Percentiles rank a stretch among this genome's conserved stretches.
Conservation (phyloP, 2,888 invertebrate genomes). For the Trypoxylon attenuatum region DNA sequence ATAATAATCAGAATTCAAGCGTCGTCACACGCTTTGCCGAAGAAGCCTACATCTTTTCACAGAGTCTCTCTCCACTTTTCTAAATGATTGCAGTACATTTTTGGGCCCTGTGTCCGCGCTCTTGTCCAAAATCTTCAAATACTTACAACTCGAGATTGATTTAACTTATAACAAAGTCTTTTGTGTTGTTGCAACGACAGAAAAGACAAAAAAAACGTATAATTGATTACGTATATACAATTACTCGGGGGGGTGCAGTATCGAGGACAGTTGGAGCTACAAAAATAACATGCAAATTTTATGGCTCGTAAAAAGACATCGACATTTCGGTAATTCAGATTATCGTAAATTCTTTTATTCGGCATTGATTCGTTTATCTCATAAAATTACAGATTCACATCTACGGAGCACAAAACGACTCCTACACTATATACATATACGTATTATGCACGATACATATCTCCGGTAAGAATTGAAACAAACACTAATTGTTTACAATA, state of each 20-base stretch:
- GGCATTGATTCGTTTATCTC: conserved; percentile 18
- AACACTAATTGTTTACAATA: no score
- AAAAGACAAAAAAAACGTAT: conserved; percentile 29
- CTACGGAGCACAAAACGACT: conserved; percentile 25
- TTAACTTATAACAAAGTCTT: conserved; percentile 14
- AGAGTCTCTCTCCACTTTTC: conserved; percentile 21
- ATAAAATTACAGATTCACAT: no score
- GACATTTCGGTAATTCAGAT: conserved; percentile 30
- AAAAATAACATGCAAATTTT: conserved; percentile 39
- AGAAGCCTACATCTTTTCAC: conserved; percentile 23
- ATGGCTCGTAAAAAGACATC: conserved; percentile 42
- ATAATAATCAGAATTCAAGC: conserved; percentile 33
- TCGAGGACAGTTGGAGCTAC: conserved; percentile 42
- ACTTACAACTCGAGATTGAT: conserved; percentile 29
- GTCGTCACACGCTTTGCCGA: conserved; percentile 7
- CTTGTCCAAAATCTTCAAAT: conserved; percentile 33
- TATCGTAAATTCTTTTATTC: conserved; percentile 33
- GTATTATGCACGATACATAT: conserved; percentile 45
- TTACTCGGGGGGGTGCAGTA: conserved; percentile 37
- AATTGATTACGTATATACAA: no score
- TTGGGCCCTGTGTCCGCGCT: conserved; percentile 31
- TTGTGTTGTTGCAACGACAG: conserved; percentile 26
- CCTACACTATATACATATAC: no score
- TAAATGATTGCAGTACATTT: conserved; percentile 16
- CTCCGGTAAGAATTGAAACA: no score